These are phyloP conservation scores for Dendroctonus valens DNA, from an alignment of 1,140 invertebrate species.

Conservation along the genomic window DNA sequence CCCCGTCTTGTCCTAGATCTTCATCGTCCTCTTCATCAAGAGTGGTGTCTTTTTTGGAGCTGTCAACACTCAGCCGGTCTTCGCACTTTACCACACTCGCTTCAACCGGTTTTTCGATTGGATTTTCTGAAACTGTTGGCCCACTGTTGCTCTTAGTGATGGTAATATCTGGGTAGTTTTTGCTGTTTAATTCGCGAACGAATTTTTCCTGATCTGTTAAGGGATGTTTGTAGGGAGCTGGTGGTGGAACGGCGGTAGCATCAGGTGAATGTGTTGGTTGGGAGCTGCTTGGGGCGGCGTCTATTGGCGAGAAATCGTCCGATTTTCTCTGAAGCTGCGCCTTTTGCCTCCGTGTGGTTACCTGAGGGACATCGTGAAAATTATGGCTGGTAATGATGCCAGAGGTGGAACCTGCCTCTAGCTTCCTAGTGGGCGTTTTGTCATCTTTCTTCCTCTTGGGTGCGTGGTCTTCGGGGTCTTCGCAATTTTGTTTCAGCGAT, in stretches of 20 bases:
- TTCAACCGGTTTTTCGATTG: not conserved
- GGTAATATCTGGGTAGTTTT: too few relatives aligned
- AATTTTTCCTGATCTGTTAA: too few relatives aligned
- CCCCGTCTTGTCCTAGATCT: not conserved
- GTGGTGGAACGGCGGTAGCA: too few relatives aligned
- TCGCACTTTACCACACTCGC: not conserved
- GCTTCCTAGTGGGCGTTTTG: constrained; percentile 19
- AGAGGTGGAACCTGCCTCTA: constrained; percentile 7
- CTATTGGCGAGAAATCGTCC: not conserved
- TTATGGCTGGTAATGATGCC: not conserved
- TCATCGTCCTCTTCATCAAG: constrained; percentile 2
- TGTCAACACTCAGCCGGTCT: not conserved
- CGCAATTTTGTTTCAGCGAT: too few relatives aligned
- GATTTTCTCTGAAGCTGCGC: constrained; percentile 14
- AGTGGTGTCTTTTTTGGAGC: not conserved
- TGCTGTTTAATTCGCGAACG: too few relatives aligned
- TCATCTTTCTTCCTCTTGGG: constrained; percentile 19
- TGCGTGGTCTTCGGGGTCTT: too few relatives aligned
- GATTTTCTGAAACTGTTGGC: too few relatives aligned
- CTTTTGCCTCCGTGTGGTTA: constrained; percentile 20
- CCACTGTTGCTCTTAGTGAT: too few relatives aligned
- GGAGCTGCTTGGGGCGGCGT: not conserved
- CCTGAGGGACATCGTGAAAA: constrained; percentile 5
- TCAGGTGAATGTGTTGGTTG: not conserved
- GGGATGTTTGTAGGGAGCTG: too few relatives aligned